Percentiles rank a stretch among this genome's conserved stretches.
phyloP scores from a whole-genome alignment of 2,888 invertebrate species.

The Thumatha senex region DNA sequence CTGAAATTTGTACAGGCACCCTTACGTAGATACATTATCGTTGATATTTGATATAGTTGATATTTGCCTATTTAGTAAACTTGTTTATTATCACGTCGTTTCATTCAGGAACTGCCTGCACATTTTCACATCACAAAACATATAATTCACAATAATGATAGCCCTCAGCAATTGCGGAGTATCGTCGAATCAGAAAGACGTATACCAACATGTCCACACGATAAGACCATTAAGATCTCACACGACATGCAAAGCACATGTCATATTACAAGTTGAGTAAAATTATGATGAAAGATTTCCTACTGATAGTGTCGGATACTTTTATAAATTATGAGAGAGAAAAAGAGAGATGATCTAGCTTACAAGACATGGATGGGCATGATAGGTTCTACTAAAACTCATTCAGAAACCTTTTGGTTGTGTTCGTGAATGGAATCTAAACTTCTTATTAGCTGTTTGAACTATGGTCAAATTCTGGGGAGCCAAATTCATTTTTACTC shows the following conservation, averaged over 20 bases:
- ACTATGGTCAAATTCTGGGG: too few species aligned
- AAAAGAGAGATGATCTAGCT: too few species aligned
- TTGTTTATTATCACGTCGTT: neutral
- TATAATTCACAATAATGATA: conserved; percentile 15
- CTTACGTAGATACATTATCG: too few species aligned
- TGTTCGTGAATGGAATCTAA: too few species aligned
- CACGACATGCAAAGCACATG: conserved; percentile 18
- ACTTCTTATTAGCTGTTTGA: too few species aligned
- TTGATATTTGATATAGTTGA: neutral
- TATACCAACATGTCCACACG: conserved; percentile 31
- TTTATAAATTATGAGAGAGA: too few species aligned
- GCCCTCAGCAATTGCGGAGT: conserved; percentile 13
- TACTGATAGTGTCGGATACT: neutral
- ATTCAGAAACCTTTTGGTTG: too few species aligned
- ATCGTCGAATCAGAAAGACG: conserved; percentile 23
- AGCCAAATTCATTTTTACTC: too few species aligned
- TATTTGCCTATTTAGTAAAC: neutral
- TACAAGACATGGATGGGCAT: too few species aligned
- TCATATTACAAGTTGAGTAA: too few species aligned
- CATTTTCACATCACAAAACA: conserved; percentile 1
- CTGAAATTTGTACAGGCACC: neutral
- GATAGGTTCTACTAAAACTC: too few species aligned
- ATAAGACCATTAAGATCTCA: conserved; percentile 17
- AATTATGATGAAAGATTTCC: too few species aligned
- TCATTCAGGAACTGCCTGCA: neutral